These are phyloP conservation scores for Matsumyia berberina DNA, from an alignment of 2,888 invertebrate species.

Conservation along the genomic window DNA sequence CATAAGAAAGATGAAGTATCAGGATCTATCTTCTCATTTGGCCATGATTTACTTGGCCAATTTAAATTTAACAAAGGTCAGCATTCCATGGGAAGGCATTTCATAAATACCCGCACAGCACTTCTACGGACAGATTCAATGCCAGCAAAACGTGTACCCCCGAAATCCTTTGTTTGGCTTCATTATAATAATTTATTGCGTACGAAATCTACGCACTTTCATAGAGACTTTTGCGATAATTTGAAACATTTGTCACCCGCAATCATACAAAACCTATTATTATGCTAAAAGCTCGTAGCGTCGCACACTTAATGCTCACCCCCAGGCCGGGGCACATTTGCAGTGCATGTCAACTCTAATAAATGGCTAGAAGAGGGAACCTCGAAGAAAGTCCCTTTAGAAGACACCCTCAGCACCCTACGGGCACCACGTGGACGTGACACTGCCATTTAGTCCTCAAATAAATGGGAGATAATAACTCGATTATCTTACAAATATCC, in stretches of 20 bases:
- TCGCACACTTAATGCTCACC: conserved; percentile 26
- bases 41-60: no score
- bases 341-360: conserved; percentile 49
- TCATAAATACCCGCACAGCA: not conserved
- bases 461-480: conserved; percentile 56
- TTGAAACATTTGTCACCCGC: conserved; percentile 63
- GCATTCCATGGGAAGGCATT: not conserved
- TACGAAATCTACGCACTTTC: conserved; percentile 30
- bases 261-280: conserved; percentile 42
- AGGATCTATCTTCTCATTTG: no score
- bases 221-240: conserved; percentile 40
- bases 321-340: not conserved
- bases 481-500: conserved; percentile 56
- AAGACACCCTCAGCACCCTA: not conserved
- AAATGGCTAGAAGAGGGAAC: conserved; percentile 13
- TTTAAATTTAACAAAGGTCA: no score
- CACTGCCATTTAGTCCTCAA: conserved; percentile 12
- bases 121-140: conserved; percentile 1
- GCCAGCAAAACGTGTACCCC: conserved; percentile 14
- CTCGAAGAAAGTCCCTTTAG: not conserved
- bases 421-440: conserved; percentile 43
- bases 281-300: conserved; percentile 36
- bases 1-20: no score
- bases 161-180: conserved; percentile 28
- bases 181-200: conserved; percentile 57